A percentile compares a stretch with the other conserved stretches of the same genome.
Conservation (phyloP, 2,888 invertebrate genomes). For the Herminia tarsipennalis region DNA sequence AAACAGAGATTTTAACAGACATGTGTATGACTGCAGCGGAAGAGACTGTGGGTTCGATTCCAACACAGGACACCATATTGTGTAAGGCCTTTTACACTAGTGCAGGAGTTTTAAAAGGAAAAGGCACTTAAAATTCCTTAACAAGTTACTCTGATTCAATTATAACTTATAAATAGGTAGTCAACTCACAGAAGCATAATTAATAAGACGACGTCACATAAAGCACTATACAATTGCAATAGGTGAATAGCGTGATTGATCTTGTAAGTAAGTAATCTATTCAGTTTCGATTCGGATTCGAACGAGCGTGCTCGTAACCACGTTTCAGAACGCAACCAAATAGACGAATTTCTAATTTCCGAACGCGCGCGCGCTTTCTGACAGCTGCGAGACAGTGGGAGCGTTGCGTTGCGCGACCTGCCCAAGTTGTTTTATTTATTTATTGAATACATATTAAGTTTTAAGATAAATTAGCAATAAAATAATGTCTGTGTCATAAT, state of each 20-base stretch:
- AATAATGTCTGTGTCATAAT: constrained; percentile 53
- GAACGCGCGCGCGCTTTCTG: constrained; percentile 58
- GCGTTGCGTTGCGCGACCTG: constrained; percentile 23
- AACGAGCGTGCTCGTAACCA: constrained; percentile 22
- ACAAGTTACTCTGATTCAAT: no score
- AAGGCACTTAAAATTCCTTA: no score
- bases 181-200: no score
- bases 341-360: constrained; percentile 31
- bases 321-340: constrained; percentile 37
- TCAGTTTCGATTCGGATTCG: constrained; percentile 17
- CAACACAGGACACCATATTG: no score
- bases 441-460: constrained; percentile 35
- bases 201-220: no score
- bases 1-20: neutral
- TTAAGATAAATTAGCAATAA: constrained; percentile 32
- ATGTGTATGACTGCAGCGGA: no score
- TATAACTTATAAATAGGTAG: no score
- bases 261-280: constrained; percentile 1
- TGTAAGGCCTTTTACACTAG: no score
- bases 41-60: no score
- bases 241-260: no score
- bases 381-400: constrained; percentile 49
- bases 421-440: constrained; percentile 35
- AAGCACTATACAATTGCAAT: no score
- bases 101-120: no score